phyloP scores from a whole-genome alignment of 1,140 invertebrate species.

The Tetragnatha versicolor region DNA sequence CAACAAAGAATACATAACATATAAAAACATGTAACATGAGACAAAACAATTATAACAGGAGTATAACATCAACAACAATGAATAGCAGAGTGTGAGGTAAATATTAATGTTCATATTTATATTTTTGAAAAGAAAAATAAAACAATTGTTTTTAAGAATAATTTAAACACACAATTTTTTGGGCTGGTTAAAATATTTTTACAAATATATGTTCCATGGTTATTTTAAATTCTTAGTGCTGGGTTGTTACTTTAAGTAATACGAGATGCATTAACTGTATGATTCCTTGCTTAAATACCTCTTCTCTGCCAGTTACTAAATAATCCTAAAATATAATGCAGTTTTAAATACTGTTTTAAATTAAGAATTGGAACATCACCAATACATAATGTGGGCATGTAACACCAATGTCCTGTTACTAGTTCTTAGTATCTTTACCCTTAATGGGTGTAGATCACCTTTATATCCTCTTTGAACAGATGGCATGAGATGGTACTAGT shows the following conservation, averaged over 20 bases:
- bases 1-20: not conserved
- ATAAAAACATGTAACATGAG: not conserved
- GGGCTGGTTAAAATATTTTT: no score
- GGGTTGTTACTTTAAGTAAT: no score
- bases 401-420: not conserved
- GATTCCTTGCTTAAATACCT: no score
- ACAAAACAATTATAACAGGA: not conserved
- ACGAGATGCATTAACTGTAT: no score
- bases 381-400: not conserved
- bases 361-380: slow-evolving; percentile 1
- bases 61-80: not conserved
- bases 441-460: not conserved
- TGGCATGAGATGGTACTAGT: not conserved
- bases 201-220: no score
- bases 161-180: no score
- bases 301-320: no score
- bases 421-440: not conserved
- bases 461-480: not conserved
- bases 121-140: not conserved
- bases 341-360: slow-evolving; percentile 4
- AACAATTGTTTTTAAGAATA: no score
- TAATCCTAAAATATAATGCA: not conserved
- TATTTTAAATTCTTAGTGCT: no score
- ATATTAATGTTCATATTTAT: not conserved
- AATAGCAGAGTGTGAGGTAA: not conserved